A percentile compares a stretch with the other conserved stretches of the same genome.
phyloP scores from a whole-genome alignment of 2,797 vertebrate species.

The Sebastes vulpes region DNA sequence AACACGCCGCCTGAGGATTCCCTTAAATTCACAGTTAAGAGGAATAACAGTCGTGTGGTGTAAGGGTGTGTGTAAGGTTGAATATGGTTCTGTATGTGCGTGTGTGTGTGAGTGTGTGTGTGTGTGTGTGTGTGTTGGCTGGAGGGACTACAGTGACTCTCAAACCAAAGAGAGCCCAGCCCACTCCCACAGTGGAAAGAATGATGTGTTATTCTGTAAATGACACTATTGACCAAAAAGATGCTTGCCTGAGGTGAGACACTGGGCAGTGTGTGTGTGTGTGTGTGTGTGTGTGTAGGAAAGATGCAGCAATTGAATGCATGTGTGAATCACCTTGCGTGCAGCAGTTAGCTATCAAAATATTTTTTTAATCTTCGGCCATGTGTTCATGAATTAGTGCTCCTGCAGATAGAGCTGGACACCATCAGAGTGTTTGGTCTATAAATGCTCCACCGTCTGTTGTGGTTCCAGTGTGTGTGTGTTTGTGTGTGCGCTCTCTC shows the following conservation, averaged over 20 bases:
- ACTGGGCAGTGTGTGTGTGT: conserved; percentile 42
- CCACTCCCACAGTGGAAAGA: conserved; percentile 85
- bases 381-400: background rate
- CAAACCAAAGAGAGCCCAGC: conserved; percentile 73
- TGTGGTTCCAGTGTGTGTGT: conserved; percentile 44
- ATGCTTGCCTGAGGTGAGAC: conserved; percentile 74
- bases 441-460: conserved; percentile 33
- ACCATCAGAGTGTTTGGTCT: conserved; percentile 41
- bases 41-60: conserved; percentile 49
- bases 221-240: conserved; percentile 75
- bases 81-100: conserved; percentile 14
- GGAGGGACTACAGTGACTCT: conserved; percentile 74
- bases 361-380: background rate
- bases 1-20: conserved; percentile 49
- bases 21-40: conserved; percentile 52
- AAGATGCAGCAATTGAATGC: background rate
- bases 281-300: background rate
- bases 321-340: conserved; percentile 44
- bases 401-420: conserved; percentile 33
- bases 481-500: conserved; percentile 31
- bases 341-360: conserved; percentile 29
- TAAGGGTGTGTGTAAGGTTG: conserved; percentile 41
- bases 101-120: conserved; percentile 23
- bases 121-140: conserved; percentile 44
- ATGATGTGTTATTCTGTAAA: conserved; percentile 80